A percentile compares a stretch with the other conserved stretches of the same genome.
Conservation (phyloP, 1,140 invertebrate species). For the Ceratina calcarata region DNA sequence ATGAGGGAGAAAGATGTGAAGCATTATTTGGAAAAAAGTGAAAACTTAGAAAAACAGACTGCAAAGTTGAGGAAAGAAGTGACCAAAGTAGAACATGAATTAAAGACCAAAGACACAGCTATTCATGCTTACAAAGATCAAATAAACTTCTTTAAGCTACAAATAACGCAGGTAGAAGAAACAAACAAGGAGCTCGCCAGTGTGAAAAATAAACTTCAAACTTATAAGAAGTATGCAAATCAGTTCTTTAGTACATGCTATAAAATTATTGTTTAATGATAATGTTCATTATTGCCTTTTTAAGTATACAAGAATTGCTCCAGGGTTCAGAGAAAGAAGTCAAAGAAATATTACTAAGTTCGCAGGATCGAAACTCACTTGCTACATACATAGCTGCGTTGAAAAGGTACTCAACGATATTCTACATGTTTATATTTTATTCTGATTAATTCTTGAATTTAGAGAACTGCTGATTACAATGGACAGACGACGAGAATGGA, state of each 20-base stretch:
- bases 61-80: constrained; percentile 75
- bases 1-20: constrained; percentile 76
- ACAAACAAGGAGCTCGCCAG: constrained; percentile 79
- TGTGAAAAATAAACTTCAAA: constrained; percentile 81
- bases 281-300: constrained; percentile 62
- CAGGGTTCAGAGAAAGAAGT: constrained; percentile 79
- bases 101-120: constrained; percentile 76
- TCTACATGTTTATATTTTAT: neutral
- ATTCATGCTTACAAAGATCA: constrained; percentile 81
- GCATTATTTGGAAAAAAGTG: constrained; percentile 61
- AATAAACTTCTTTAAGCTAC: constrained; percentile 78
- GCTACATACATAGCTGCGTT: constrained; percentile 69
- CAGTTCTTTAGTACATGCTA: neutral
- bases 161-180: constrained; percentile 76
- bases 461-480: constrained; percentile 74
- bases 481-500: constrained; percentile 72
- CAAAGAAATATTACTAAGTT: constrained; percentile 78
- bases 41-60: constrained; percentile 69
- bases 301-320: constrained; percentile 81
- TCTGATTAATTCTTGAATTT: constrained; percentile 28
- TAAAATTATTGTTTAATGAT: neutral
- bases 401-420: constrained; percentile 68
- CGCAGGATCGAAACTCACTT: constrained; percentile 59
- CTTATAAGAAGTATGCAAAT: constrained; percentile 65
- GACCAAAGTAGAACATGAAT: constrained; percentile 76